Evolutionary conservation across 2,888 invertebrate species (phyloP), one percentile per base, ranked within the genome.

Genomic region (Sclerodermus sp.): DNA sequence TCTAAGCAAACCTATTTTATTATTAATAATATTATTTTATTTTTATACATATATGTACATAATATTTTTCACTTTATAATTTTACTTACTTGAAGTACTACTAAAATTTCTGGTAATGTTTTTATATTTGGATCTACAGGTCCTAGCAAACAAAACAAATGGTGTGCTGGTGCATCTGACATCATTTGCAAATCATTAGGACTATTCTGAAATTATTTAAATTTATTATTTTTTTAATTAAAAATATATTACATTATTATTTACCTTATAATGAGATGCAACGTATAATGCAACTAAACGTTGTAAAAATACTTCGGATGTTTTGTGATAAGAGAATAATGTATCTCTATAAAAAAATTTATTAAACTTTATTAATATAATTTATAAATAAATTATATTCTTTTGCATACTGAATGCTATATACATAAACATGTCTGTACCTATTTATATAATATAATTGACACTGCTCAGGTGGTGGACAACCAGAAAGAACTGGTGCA

Each of bases 141-240:
- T 0, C 92, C 91, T 55, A 98, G 82, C 34, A 99, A 81, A 61
- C 96, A 96, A 80, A 98, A 99, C 48, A 99, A 79, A 76, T 96
- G 93, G 80, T 99, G 99, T 1, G 96, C 96, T 0, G 99, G 98
- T 13, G 99, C 98, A 80, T 99, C 99, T 12, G 97, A 95, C 81
- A 99, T 85, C 85, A 99, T 88, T 81, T 99, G 98, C 37, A 99
- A 82, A 82, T 99, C 99, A 80, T 99, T 97, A 0, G 99, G 99
- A 49, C 93, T 93, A 81, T 99, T 99, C 87, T 91, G 79, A 47
- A 70, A 70, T 57, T 43, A 41, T 12, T 34, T n/a, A 30, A 9
- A 10, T 9, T 30, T 9, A n/a, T 37, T 37, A 14, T 6, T 15
- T 39, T 18, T n/a, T 5, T 15, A 14, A 39, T 39, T 39, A 6